Conservation (phyloP, 2,797 vertebrate species). For the Hydrocynus forskahlii region DNA sequence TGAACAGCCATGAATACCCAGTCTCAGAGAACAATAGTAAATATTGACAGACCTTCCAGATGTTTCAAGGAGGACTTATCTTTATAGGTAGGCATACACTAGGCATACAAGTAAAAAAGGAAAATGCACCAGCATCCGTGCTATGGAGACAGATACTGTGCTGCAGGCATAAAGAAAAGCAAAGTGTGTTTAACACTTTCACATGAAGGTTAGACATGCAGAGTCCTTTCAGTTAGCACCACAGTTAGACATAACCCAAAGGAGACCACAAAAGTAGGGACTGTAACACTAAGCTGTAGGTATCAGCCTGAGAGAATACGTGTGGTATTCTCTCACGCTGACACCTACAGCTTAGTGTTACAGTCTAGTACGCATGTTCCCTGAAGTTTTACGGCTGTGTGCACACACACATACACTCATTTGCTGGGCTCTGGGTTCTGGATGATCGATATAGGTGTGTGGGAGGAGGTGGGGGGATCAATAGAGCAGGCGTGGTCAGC, state of each 20-base stretch:
- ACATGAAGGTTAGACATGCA: slow-evolving; percentile 9
- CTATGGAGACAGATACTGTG: background rate
- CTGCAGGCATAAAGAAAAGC: slow-evolving; percentile 11
- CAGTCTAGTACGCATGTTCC: background rate
- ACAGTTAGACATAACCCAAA: slow-evolving; percentile 8
- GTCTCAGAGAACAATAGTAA: background rate
- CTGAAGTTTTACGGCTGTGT: background rate
- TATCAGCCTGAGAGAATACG: too few species aligned
- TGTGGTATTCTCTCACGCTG: background rate
- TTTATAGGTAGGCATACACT: slow-evolving; percentile 2
- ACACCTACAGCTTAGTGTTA: slow-evolving; percentile 15
- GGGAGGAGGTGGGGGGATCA: slow-evolving; percentile 2
- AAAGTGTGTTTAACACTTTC: slow-evolving; percentile 35
- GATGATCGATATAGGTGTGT: background rate
- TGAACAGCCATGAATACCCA: background rate
- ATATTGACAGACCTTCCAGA: background rate
- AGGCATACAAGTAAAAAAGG: background rate
- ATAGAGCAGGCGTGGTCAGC: slow-evolving; percentile 2
- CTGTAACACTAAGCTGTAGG: too few species aligned
- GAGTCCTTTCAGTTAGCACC: slow-evolving; percentile 15
- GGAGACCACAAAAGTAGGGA: slow-evolving; percentile 3
- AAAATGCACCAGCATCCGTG: background rate
- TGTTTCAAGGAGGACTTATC: background rate
- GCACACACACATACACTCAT: slow-evolving; percentile 7
- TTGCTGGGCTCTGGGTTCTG: background rate